Evolutionary conservation across 2,888 invertebrate species (phyloP), one percentile per base, ranked within the genome.

Genomic region (Machimus rusticus): DNA sequence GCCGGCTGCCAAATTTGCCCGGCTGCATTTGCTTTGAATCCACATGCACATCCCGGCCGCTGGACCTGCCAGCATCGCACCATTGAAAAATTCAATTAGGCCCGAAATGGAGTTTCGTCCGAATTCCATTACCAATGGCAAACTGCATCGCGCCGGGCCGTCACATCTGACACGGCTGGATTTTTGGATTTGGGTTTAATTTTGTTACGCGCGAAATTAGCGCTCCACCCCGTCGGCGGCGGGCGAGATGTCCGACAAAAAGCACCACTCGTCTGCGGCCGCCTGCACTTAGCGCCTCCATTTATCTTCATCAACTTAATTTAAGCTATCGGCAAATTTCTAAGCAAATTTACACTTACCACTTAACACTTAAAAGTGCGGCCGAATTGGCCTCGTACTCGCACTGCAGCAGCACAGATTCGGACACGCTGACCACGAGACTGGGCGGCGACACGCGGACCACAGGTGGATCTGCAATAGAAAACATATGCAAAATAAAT

Each of bases 331-430:
- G 28, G 4, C 74, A 14, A 84, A 66, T 74, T 86, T 74, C 43
- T 74, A 74, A 74, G 37, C 43, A 55, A 66, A 79, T 43, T 46
- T 76, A 46, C 16, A 91, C 91, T 92, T 91, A 97, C 98, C 98
- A 98, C 90, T 95, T 94, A 82, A 97, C 97, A 89, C 94, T 94
- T 79, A 94, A 94, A 46, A 98, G 93, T 12, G 96, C 94, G 34
- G 96, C 96, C 0, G 98, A 98, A 93, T 98, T 98, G 87, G 98
- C 97, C 89, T 96, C 95, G 91, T 97, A 98, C 90, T 95, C 95
- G 92, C 98, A 98, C 89, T 95, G 95, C 85, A 98, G 94, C 57
- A 96, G 93, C 77, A 97, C 94, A 89, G 96, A 95, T 51, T 95
- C 94, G 16, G 95, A 95, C 92, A 98, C 98, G 90, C 96, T 96